These are phyloP conservation scores for Drosophila merina DNA, from an alignment of 2,888 invertebrate genomes.

Conservation along the genomic window DNA sequence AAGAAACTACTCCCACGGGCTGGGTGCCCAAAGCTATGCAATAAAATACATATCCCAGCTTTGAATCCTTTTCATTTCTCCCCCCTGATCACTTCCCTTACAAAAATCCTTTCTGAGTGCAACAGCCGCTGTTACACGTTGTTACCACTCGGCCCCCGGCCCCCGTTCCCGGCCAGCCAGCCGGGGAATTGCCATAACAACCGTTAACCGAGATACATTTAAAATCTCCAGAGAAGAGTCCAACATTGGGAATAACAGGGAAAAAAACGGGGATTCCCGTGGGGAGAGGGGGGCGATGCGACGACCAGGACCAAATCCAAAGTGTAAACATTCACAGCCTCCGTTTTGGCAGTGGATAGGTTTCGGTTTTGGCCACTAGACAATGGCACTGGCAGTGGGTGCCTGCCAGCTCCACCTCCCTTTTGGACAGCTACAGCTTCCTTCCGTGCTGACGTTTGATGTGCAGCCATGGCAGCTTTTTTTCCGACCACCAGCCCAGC, in stretches of 20 bases:
- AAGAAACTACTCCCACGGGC: background rate
- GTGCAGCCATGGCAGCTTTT: conserved; percentile 41
- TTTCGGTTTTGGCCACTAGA: conserved; percentile 23
- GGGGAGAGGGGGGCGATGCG: conserved; percentile 40
- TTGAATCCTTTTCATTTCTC: background rate
- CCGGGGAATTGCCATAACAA: conserved; percentile 70
- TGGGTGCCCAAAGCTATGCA: no score
- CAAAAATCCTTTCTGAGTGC: conserved; percentile 10
- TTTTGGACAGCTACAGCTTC: conserved; percentile 57
- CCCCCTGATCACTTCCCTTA: background rate
- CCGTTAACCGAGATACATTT: conserved; percentile 75
- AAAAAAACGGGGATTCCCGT: background rate
- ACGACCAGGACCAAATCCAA: conserved; percentile 75
- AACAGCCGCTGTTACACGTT: conserved; percentile 68
- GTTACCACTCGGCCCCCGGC: conserved; percentile 1
- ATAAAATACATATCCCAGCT: background rate
- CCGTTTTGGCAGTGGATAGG: conserved; percentile 25
- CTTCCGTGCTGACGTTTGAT: conserved; percentile 69
- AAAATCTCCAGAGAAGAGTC: conserved; percentile 62
- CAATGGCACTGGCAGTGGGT: no score
- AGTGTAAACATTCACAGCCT: conserved; percentile 81
- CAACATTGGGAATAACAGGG: conserved; percentile 10
- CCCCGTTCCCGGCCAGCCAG: background rate
- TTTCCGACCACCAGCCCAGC: background rate
- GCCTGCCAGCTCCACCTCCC: background rate